Evolutionary conservation across 2,113 vertebrate genomes (phyloP), one percentile per base, ranked within the genome.

Genomic region (Cyprinus carpio): DNA sequence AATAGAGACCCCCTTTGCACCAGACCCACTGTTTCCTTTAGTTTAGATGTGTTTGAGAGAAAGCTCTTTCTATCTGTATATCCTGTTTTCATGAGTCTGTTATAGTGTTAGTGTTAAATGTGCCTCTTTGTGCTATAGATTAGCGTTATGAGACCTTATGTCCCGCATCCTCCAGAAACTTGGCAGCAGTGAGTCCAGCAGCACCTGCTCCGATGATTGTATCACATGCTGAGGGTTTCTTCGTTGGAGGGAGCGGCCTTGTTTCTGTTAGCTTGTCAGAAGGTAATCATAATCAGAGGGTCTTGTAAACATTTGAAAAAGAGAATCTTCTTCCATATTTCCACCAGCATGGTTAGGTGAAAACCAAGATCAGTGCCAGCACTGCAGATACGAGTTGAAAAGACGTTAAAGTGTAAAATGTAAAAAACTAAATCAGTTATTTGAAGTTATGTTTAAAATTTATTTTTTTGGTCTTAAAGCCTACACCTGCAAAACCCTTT

Each of bases 141-240:
- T 40, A 72, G 10, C n/a, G 23, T 27, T 49, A 27, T 15, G 13
- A n/a, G 6, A 96, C 96, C 95, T 96, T 95, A 82, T 96, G 96
- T 43, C 96, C 96, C 0, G 94, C 94, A 4, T 95, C 93, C 15
- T 96, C 91, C 65, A 97, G 88, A 85, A 96, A 87, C 89, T 95
- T 95, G 62, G 96, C 95, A 0, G 96, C 95, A 4, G 95, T 95
- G 83, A 96, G 92, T 49, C 96, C 96, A 0, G 96, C 93, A 9
- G 95, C 92, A 16, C 96, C 96, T 0, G 93, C 96, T 0, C 96
- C 96, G 2, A 97, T 90, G 81, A 97, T 88, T n/a, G n/a, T 0
- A 92, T 92, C 4, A 96, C 86, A 3, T 91, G 93, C 18, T 82
- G 90, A 4, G 96, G 95, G 1, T 60, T n/a, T 90, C 15, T 82